Evolutionary conservation across 2,888 invertebrate genomes (phyloP), one percentile per base, ranked within the genome.

Genomic region (Tipula lateralis): DNA sequence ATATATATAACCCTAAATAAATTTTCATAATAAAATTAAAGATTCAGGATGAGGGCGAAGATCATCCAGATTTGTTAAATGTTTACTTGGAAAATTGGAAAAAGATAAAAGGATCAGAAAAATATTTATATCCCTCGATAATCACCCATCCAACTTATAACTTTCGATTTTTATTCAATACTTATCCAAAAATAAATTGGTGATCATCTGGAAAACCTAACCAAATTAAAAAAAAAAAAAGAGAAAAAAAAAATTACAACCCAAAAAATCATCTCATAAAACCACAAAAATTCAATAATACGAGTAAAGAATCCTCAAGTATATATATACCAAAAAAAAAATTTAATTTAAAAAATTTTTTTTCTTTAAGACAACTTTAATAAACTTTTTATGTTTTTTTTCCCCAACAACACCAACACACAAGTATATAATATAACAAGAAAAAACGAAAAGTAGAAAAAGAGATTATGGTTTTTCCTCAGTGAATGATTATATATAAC

Each of bases 171-270:
- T 7, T 50, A 50, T 66, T 24, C 24, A 66, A 66, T 24, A 66
- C 7, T 24, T 66, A 66, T 16, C 44, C 7, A 66, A 66, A 66
- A 9, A 66, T 24, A 66, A 24, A 66, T 66, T 66, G 66, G 66
- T 66, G 66, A 66, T 66, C 66, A 66, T 66, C 66, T 66, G 66
- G 66, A 66, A 50, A 50, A 66, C 66, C 66, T 66, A 66, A 66
- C 66, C 66, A 66, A 66, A 66, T 66, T 66, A 66, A 66, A 66
- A 44, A 44, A 4, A 44, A 36, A 36, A 36, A 36, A 36, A 44
- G n/a, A 44, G 12, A 36, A 36, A 36, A 36, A 0, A 2, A 44
- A 44, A 44, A 44, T 44, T 50, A 12, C 44, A 50, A 16, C 66
- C 66, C 66, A 66, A 66, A 66, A 66, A 66, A 66, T 24, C 66